phyloP scores from a whole-genome alignment of 2,797 vertebrate genomes.

The Pitangus sulphuratus region DNA sequence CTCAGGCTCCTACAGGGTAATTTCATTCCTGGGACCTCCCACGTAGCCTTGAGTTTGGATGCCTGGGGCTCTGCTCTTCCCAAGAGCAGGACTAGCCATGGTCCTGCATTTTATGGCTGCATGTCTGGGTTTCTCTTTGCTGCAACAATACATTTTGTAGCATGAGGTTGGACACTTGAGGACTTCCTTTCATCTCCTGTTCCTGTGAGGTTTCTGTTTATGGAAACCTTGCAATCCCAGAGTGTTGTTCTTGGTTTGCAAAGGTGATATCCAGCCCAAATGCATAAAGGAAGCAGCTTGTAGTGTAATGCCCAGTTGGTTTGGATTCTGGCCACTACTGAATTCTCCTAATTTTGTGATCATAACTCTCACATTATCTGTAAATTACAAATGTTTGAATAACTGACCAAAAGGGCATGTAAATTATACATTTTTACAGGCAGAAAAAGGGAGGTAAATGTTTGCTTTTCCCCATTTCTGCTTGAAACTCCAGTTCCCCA shows the following conservation, averaged over 20 bases:
- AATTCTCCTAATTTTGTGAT: neutral
- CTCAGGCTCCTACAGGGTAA: neutral
- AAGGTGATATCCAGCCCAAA: neutral
- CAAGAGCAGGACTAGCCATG: neutral
- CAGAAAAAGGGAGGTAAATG: neutral
- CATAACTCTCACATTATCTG: neutral
- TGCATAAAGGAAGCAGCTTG: neutral
- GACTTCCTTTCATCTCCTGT: neutral
- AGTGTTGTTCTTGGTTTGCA: neutral
- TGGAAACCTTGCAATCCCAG: neutral
- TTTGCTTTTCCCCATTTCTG: neutral
- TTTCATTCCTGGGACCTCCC: neutral
- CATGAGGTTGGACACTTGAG: neutral
- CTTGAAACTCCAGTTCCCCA: neutral
- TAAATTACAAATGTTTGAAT: neutral
- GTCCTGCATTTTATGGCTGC: rapidly evolving
- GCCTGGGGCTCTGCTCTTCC: neutral
- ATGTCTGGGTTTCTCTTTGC: neutral
- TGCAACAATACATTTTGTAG: neutral
- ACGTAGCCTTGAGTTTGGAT: neutral
- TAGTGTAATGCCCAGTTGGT: neutral
- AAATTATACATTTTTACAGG: neutral
- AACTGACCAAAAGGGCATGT: neutral
- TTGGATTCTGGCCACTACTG: neutral
- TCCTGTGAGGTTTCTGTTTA: neutral